Evolutionary conservation across 2,888 invertebrate species (phyloP).

Genomic region (Acanthosepion pharaonis): DNA sequence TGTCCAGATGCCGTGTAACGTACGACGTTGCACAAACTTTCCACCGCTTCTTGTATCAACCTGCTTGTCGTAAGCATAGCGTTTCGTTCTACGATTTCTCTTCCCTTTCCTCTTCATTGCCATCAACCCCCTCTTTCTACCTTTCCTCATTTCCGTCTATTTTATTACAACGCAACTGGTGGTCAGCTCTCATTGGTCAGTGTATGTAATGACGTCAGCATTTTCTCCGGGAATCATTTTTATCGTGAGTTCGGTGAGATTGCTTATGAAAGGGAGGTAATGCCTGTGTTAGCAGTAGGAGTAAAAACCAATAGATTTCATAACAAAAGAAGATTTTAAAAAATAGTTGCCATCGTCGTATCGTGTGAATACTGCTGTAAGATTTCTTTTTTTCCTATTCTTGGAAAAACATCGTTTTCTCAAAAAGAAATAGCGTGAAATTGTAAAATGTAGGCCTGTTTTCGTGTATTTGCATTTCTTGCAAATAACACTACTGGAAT

Average conservation of each 20-base stretch:
- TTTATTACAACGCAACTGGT: background rate
- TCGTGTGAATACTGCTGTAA: background rate
- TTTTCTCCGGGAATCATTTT: background rate
- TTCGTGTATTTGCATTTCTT: too few relatives aligned
- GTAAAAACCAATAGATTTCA: background rate
- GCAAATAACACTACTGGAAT: too few relatives aligned
- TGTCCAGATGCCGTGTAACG: background rate
- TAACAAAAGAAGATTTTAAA: background rate
- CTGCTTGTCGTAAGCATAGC: too few relatives aligned
- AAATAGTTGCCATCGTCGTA: background rate
- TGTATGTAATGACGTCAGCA: background rate
- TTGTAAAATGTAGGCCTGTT: too few relatives aligned
- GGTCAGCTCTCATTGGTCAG: conserved; percentile 21
- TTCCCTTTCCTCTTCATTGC: background rate
- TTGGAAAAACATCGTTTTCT: too few relatives aligned
- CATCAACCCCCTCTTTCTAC: background rate
- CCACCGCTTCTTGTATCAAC: background rate
- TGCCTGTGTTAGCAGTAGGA: background rate
- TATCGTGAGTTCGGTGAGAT: background rate
- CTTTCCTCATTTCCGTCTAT: background rate
- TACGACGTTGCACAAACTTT: background rate
- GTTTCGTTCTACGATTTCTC: background rate
- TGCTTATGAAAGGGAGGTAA: background rate
- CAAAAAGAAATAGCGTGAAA: too few relatives aligned
- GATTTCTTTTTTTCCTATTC: too few relatives aligned